Conservation (phyloP, 2,888 invertebrate species). For the Pyrrhia umbra region DNA sequence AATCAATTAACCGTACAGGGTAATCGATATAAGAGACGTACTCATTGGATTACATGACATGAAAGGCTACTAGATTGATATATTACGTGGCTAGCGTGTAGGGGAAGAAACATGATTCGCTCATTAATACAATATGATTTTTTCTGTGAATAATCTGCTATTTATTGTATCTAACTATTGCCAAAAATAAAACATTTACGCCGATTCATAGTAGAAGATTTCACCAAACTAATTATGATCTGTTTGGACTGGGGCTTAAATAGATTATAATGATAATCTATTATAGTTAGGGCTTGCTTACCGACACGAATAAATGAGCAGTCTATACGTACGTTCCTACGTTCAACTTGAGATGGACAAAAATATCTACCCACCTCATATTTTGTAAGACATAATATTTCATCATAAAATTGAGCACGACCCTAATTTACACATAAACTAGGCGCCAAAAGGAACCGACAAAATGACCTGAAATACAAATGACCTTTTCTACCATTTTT, state of each 20-base stretch:
- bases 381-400: slow-evolving; percentile 32
- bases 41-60: slow-evolving; percentile 47
- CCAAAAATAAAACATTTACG: too few relatives aligned
- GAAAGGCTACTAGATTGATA: slow-evolving; percentile 49
- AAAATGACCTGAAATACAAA: slow-evolving; percentile 34
- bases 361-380: background rate
- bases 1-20: slow-evolving; percentile 65
- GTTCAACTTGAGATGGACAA: too few relatives aligned
- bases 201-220: too few relatives aligned
- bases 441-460: slow-evolving; percentile 37
- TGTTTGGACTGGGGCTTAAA: too few relatives aligned
- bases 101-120: slow-evolving; percentile 20
- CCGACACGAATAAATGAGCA: too few relatives aligned
- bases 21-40: slow-evolving; percentile 58
- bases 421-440: slow-evolving; percentile 36
- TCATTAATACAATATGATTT: slow-evolving; percentile 7
- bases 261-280: too few relatives aligned
- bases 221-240: too few relatives aligned
- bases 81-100: slow-evolving; percentile 25
- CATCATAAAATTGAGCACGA: slow-evolving; percentile 36
- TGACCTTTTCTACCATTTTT: slow-evolving; percentile 10
- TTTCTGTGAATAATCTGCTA: background rate
- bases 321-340: too few relatives aligned
- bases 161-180: too few relatives aligned
- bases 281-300: too few relatives aligned